Conservation (phyloP, 2,888 invertebrate genomes). For the Lithosia quadra region DNA sequence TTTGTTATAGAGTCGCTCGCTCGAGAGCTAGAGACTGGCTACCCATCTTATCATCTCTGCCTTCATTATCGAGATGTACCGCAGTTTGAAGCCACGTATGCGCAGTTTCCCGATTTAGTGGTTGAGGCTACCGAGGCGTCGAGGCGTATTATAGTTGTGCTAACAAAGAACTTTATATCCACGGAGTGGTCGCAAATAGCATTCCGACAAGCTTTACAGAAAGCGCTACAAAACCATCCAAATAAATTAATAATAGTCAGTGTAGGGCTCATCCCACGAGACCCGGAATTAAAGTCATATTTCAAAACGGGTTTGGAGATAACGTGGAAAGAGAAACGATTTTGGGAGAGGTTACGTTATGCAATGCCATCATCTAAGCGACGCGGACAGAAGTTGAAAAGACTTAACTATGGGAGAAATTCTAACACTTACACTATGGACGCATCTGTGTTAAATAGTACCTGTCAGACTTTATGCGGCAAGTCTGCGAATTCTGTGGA, state of each 20-base stretch:
- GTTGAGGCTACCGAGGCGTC: constrained; percentile 96
- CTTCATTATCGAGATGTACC: constrained; percentile 95
- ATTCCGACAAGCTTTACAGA: constrained; percentile 95
- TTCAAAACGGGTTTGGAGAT: constrained; percentile 95
- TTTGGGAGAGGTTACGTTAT: constrained; percentile 97
- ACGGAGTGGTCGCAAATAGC: constrained; percentile 98
- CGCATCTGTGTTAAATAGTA: constrained; percentile 87
- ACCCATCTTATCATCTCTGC: constrained; percentile 93
- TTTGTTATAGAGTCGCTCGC: constrained; percentile 95
- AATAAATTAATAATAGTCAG: constrained; percentile 95
- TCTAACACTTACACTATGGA: constrained; percentile 96
- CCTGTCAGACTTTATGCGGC: constrained; percentile 87
- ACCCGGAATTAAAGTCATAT: constrained; percentile 95
- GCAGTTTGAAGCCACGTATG: constrained; percentile 89
- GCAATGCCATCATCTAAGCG: constrained; percentile 94
- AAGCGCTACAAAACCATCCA: constrained; percentile 93
- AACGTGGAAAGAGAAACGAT: constrained; percentile 96
- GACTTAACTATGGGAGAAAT: constrained; percentile 91
- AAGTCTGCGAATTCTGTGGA: constrained; percentile 85
- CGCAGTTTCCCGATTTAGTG: constrained; percentile 91
- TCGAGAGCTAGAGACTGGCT: constrained; percentile 94
- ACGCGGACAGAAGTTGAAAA: constrained; percentile 84
- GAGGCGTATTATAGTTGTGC: constrained; percentile 93
- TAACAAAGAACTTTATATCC: constrained; percentile 95
- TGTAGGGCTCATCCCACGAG: constrained; percentile 92